Evolutionary conservation across 2,113 vertebrate genomes (phyloP).

Genomic region (Parotia lawesii): DNA sequence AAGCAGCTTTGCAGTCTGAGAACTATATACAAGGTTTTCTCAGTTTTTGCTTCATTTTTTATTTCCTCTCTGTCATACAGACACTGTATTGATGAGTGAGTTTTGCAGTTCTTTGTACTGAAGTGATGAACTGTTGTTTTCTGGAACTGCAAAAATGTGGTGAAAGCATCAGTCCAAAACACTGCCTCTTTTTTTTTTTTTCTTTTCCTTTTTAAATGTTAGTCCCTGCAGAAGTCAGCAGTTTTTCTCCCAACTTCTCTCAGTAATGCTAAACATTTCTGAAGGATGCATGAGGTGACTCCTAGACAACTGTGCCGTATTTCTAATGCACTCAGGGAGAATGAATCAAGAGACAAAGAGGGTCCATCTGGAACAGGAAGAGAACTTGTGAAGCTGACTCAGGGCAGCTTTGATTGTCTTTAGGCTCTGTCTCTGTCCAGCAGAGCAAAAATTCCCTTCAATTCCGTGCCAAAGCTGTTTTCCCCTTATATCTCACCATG

Average conservation of each 20-base stretch:
- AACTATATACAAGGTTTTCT: not conserved
- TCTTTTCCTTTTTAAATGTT: not conserved
- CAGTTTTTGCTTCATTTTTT: not conserved
- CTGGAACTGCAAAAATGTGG: not conserved
- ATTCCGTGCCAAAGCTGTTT: not conserved
- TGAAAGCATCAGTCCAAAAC: not conserved
- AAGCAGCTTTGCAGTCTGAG: not conserved
- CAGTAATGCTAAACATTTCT: not conserved
- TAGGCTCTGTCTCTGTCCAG: not conserved
- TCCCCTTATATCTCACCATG: not conserved
- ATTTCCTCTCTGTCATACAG: not conserved
- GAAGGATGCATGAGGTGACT: not conserved
- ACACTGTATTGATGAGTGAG: not conserved
- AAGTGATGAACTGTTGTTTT: not conserved
- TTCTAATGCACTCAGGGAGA: not conserved
- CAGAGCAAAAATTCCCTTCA: not conserved
- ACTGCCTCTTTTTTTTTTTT: not conserved
- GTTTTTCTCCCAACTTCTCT: not conserved
- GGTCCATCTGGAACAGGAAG: not conserved
- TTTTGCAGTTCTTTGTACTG: not conserved
- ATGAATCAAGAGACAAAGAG: slow-evolving; percentile 9
- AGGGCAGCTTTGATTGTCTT: not conserved
- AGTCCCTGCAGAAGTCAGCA: not conserved
- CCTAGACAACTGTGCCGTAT: not conserved
- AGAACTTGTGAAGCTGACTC: not conserved